phyloP scores from a whole-genome alignment of 2,113 vertebrate species.

The Plecotus auritus region DNA sequence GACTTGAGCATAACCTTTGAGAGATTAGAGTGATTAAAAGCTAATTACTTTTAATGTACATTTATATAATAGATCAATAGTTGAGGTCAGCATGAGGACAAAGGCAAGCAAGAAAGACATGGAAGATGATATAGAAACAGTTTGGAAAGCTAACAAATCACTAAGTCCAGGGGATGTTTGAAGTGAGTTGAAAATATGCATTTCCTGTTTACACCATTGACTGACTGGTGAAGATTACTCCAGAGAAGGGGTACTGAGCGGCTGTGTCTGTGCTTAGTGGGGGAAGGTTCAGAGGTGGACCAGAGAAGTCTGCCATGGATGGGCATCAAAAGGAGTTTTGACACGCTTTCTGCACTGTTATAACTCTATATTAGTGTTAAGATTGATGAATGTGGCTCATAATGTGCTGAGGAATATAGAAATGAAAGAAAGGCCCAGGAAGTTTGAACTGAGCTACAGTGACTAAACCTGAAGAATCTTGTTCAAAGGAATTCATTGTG shows the following conservation, averaged over 20 bases:
- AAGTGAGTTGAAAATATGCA: background rate
- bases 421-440: too few species aligned
- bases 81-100: background rate
- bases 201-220: background rate
- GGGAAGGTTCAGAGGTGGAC: background rate
- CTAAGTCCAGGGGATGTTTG: background rate
- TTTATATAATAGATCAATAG: background rate
- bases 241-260: background rate
- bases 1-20: background rate
- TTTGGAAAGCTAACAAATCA: background rate
- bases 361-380: background rate
- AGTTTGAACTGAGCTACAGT: background rate
- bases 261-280: rapidly evolving
- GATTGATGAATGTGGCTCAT: background rate
- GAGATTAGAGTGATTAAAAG: background rate
- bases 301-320: too few species aligned
- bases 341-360: background rate
- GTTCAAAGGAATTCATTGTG: background rate
- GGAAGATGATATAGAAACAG: background rate
- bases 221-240: background rate
- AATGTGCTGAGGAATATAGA: background rate
- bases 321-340: background rate
- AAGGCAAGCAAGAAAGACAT: background rate
- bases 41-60: background rate
- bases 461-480: too few species aligned